A percentile compares a stretch with the other conserved stretches of the same genome.
Evolutionary conservation across 2,113 vertebrate species (phyloP).

Genomic region (Takifugu bimaculatus): DNA sequence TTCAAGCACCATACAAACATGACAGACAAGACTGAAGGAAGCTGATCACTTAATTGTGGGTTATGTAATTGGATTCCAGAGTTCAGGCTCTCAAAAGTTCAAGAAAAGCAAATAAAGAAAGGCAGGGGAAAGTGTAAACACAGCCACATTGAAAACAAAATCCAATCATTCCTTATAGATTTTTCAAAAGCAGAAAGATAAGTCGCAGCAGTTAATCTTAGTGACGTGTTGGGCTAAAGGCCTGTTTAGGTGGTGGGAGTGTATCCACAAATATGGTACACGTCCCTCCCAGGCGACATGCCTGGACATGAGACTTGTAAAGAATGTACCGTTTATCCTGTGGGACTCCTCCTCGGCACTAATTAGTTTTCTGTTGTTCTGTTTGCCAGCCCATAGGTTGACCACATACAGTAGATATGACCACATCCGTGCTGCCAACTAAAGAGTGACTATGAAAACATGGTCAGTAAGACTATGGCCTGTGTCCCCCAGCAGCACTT

Average conservation of each 20-base stretch:
- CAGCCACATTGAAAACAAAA: no score
- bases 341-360: slow-evolving; percentile 7
- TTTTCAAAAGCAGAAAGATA: not conserved
- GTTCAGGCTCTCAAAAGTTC: slow-evolving; percentile 1
- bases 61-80: slow-evolving; percentile 14
- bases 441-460: no score
- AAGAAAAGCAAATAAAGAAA: not conserved
- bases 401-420: not conserved
- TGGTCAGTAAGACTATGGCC: no score
- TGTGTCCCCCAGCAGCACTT: no score
- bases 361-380: slow-evolving; percentile 11
- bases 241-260: slow-evolving; percentile 46
- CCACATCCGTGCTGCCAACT: not conserved
- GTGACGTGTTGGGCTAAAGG: slow-evolving; percentile 21
- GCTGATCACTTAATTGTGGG: not conserved
- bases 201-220: no score
- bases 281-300: slow-evolving; percentile 46
- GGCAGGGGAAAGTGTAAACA: no score
- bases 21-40: slow-evolving; percentile 8
- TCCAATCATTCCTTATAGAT: no score
- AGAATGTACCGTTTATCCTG: slow-evolving; percentile 16
- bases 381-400: slow-evolving; percentile 12
- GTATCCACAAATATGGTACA: slow-evolving; percentile 43
- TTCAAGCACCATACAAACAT: not conserved
- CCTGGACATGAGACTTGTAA: slow-evolving; percentile 9